Percentiles rank a stretch among this genome's conserved stretches.
Evolutionary conservation across 2,888 invertebrate genomes (phyloP).

Genomic region (Amphipyra tragopoginis): DNA sequence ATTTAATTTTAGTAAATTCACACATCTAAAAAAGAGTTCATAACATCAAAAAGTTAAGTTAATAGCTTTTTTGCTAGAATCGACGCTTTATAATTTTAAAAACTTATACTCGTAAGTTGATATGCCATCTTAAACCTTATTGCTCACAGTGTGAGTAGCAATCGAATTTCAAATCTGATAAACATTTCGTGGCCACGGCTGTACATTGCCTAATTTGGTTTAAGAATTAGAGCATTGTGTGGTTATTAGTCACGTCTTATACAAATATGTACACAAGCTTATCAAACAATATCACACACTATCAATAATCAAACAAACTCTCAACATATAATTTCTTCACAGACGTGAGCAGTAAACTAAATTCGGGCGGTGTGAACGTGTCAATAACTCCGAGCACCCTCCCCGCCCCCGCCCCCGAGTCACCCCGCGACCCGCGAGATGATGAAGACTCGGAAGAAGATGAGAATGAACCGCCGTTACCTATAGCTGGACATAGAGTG

Average conservation of each 20-base stretch:
- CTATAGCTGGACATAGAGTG: constrained; percentile 93
- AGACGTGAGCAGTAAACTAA: constrained; percentile 88
- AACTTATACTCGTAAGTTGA: no score
- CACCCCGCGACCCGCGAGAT: constrained; percentile 83
- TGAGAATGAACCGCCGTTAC: constrained; percentile 90
- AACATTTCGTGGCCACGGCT: no score
- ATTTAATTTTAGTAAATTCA: no score
- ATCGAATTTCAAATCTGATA: no score
- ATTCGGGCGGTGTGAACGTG: constrained; percentile 87
- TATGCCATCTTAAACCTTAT: no score
- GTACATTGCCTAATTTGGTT: no score
- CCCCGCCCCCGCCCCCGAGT: constrained; percentile 83
- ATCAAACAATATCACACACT: constrained; percentile 17
- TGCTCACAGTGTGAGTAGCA: no score
- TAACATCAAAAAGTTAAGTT: no score
- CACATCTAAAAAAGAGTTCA: no score
- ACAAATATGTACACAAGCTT: constrained; percentile 28
- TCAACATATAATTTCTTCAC: constrained; percentile 12
- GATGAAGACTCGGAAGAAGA: constrained; percentile 91
- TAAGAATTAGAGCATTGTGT: not conserved
- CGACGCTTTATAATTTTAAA: no score
- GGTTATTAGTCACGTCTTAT: not conserved
- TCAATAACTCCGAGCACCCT: constrained; percentile 90
- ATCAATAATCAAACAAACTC: constrained; percentile 26
- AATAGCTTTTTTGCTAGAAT: no score